Evolutionary conservation across 2,797 vertebrate genomes (phyloP).

Genomic region (Oryzias dopingdopingensis): DNA sequence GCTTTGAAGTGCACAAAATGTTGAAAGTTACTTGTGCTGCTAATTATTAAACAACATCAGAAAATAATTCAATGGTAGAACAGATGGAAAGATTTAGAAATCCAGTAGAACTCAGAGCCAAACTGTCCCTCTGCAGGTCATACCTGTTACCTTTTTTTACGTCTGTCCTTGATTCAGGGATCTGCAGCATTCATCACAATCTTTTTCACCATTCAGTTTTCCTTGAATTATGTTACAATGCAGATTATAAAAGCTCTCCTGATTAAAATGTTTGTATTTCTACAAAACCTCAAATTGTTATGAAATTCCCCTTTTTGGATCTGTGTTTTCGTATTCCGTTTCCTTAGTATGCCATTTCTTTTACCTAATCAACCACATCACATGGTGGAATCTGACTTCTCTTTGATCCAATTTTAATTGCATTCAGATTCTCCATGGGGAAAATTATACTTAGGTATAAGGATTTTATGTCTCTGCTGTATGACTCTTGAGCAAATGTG

Average conservation of each 20-base stretch:
- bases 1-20: too few species aligned
- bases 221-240: slow-evolving; percentile 15
- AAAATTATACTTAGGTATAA: neutral
- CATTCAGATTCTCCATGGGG: slow-evolving; percentile 11
- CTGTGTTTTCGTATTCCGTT: neutral
- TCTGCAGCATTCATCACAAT: slow-evolving; percentile 25
- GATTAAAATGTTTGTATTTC: slow-evolving; percentile 1
- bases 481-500: slow-evolving; percentile 21
- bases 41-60: too few species aligned
- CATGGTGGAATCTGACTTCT: slow-evolving; percentile 12
- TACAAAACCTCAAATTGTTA: neutral
- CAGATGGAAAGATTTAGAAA: slow-evolving; percentile 26
- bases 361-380: neutral
- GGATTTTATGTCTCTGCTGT: slow-evolving; percentile 6
- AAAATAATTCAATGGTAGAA: too few species aligned
- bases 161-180: slow-evolving; percentile 33
- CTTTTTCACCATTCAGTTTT: slow-evolving; percentile 39
- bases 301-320: too few species aligned
- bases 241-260: slow-evolving; percentile 1
- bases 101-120: slow-evolving; percentile 11
- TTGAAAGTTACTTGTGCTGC: too few species aligned
- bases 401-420: slow-evolving; percentile 15
- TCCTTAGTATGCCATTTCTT: neutral
- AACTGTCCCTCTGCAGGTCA: slow-evolving; percentile 7
- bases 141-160: slow-evolving; percentile 38